A percentile compares a stretch with the other conserved stretches of the same genome.
Evolutionary conservation across 2,113 vertebrate species (phyloP).

Genomic region (Sorex fumeus): DNA sequence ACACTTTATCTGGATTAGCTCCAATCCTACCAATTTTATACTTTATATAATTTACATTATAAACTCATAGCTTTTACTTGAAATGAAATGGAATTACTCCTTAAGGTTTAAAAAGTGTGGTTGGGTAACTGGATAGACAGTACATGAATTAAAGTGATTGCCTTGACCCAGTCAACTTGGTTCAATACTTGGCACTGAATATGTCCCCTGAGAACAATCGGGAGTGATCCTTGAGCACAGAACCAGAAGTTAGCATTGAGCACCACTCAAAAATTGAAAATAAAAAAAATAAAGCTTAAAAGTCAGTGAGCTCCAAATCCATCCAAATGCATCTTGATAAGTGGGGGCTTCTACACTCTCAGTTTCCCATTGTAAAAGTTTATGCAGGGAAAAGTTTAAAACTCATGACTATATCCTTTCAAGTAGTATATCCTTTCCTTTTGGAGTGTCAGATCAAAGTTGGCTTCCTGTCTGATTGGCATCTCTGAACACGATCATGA

Average conservation of each 20-base stretch:
- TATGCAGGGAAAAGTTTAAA: neutral
- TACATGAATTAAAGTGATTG: no score
- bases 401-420: neutral
- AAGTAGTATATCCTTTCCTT: no score
- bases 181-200: no score
- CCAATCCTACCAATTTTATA: neutral
- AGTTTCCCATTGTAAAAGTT: neutral
- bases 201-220: no score
- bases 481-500: no score
- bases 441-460: no score
- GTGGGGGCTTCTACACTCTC: neutral
- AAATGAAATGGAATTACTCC: neutral
- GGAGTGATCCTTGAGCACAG: no score
- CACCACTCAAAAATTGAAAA: no score
- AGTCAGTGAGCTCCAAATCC: neutral
- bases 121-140: no score
- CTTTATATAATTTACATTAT: neutral
- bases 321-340: neutral
- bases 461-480: no score
- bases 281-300: slow-evolving; percentile 34
- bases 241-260: no score
- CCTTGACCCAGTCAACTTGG: no score
- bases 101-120: slow-evolving; percentile 36
- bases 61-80: neutral
- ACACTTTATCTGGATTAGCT: neutral